Evolutionary conservation across 2,888 invertebrate genomes (phyloP), one percentile per base, ranked within the genome.

Genomic region (Hipparchia sbordonii): DNA sequence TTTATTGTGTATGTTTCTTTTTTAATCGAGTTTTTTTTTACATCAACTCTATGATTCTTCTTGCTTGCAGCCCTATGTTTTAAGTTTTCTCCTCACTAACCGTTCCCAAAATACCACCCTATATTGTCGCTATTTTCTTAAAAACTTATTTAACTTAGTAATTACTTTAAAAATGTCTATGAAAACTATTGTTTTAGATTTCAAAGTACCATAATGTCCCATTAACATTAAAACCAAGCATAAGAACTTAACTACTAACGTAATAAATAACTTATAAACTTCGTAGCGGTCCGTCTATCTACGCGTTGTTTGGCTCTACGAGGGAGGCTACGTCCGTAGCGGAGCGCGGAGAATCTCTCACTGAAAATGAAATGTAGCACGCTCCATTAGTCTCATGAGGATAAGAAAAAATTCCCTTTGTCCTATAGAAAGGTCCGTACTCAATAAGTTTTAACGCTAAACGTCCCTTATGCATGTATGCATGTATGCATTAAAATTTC

Each of bases 321-420:
- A 69, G 56, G 68, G 79, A 69, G 56, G 68, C 82, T 80, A 84
- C 84, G 84, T 80, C 79, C 80, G 84, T 80, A 80, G 82, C 79
- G 72, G 76, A 57, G 70, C 78, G 73, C 71, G 72, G 23, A 65
- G 10, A 60, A 72, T 12, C 69, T 46, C 12, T 12, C 2, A 68
- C 68, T 63, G 63, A 9, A 23, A 7, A 13, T 13, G 13, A n/a
- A 13, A 57, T 65, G 65, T 52, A 33, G 33, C 6, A 33, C n/a
- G 46, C 46, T 65, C 33, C 23, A 51, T 51, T 63, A 65, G 52
- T 9, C 6, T 1, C 3, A 23, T 12, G 9, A 51, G 0, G 23
- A 33, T 12, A 23, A 7, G 12, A 52, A 33, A 33, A 52, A 10
- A 12, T 33, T 33, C 51, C 12, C 52, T 48, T 10, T 7, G 33